These are phyloP conservation scores for Deroptyus accipitrinus DNA, from an alignment of 2,113 vertebrate species.

Conservation along the genomic window DNA sequence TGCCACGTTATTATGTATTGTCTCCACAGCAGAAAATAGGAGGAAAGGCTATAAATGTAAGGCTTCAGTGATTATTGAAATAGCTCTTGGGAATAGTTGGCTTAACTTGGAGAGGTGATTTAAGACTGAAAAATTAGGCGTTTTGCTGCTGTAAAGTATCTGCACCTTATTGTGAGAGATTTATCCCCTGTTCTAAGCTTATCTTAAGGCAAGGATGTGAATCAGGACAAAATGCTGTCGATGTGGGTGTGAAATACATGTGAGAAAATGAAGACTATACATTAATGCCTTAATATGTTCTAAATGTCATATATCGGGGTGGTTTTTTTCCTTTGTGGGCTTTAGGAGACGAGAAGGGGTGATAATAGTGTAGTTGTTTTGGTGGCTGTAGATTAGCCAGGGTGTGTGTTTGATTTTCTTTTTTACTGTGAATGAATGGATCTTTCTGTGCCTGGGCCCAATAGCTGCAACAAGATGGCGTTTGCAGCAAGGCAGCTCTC, in stretches of 20 bases:
- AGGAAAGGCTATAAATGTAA: slow-evolving; percentile 23
- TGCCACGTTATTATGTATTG: slow-evolving; percentile 58
- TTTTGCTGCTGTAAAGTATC: background rate
- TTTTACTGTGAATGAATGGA: slow-evolving; percentile 76
- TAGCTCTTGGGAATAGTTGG: background rate
- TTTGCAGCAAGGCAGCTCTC: slow-evolving; percentile 72
- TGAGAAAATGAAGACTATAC: background rate
- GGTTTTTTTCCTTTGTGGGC: background rate
- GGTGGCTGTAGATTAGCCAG: slow-evolving; percentile 36
- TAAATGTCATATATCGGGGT: background rate
- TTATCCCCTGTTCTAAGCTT: background rate
- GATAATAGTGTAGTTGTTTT: slow-evolving; percentile 20
- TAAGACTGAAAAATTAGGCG: background rate
- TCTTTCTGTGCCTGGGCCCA: slow-evolving; percentile 75
- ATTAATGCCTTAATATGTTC: background rate
- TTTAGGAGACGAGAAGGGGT: background rate
- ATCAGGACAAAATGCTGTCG: background rate
- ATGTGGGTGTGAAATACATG: background rate
- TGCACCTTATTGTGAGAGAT: background rate
- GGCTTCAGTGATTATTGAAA: slow-evolving; percentile 1
- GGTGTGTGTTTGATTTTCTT: slow-evolving; percentile 61
- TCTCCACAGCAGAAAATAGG: slow-evolving; percentile 15
- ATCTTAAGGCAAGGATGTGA: background rate
- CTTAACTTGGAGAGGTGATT: slow-evolving; percentile 2
- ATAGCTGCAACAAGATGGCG: slow-evolving; percentile 81